Evolutionary conservation across 2,113 vertebrate genomes (phyloP), one percentile per base, ranked within the genome.

Genomic region (Taurulus bubalis): DNA sequence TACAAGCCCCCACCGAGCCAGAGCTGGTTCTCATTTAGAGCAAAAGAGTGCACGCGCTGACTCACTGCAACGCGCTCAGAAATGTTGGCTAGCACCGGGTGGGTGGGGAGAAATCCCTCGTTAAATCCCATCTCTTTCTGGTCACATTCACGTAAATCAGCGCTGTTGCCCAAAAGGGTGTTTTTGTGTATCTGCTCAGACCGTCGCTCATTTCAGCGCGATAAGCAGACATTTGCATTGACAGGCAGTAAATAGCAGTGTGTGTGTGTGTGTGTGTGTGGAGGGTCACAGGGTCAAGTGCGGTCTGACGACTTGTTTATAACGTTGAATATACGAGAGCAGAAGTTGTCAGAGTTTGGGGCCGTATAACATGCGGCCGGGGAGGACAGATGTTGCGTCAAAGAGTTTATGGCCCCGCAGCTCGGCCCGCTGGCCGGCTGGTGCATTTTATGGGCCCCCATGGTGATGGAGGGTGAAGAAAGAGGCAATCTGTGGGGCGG

Each of bases 331-430:
- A 15, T 47, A 65, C 40, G 68, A 47, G 58, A 67, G 45, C 28
- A 45, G 10, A 49, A 56, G 59, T 20, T 49, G 22, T 79, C 62
- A 59, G 4, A 47, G 63, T 73, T 56, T 67, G 60, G 51, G 24
- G 58, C 26, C 38, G 60, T 3, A 7, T 30, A 24, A 34, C 80
- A 83, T 67, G 49, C 34, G 71, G 88, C 77, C 75, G 30, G 65
- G 1, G 10, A 71, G 80, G 84, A 55, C 88, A 89, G 86, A 89
- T 85, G 84, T 80, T 81, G 66, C 32, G 79, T 90, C 67, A 82
- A 84, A 77, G 82, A 2, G 28, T 90, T 91, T 81, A 91, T 87
- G 32, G 28, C 30, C 85, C 71, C 1, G 12, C 0, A 8, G 69
- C 22, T 20, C 62, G 45, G n/a, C 71, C 47, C 55, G 4, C 24